Conservation (phyloP, 2,888 invertebrate species). For the Drosophila borealis region DNA sequence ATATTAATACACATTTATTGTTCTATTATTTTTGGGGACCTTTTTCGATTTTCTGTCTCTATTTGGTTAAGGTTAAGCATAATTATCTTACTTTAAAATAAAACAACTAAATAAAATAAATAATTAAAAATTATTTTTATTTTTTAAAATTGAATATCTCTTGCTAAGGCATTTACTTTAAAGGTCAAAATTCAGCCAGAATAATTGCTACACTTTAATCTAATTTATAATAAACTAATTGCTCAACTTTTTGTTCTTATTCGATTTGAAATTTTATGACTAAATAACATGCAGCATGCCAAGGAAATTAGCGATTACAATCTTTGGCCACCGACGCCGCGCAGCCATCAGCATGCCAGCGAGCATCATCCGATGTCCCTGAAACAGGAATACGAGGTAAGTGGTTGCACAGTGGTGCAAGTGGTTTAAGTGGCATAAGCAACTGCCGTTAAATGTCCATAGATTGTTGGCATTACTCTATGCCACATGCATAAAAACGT, state of each 20-base stretch:
- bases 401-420: slow-evolving; percentile 29
- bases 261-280: not conserved
- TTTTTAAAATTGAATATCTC: too few species aligned
- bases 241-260: not conserved
- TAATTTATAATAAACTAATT: slow-evolving; percentile 12
- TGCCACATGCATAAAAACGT: slow-evolving; percentile 37
- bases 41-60: too few species aligned
- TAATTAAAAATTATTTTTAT: too few species aligned
- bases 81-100: too few species aligned
- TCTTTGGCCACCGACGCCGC: slow-evolving; percentile 84
- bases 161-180: too few species aligned
- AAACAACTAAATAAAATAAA: too few species aligned
- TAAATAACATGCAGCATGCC: slow-evolving; percentile 78
- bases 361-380: slow-evolving; percentile 83
- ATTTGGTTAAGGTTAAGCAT: too few species aligned
- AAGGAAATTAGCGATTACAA: slow-evolving; percentile 85
- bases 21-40: too few species aligned
- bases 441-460: slow-evolving; percentile 58
- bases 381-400: slow-evolving; percentile 85
- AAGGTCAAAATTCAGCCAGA: too few species aligned
- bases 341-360: slow-evolving; percentile 82
- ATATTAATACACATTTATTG: too few species aligned
- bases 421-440: slow-evolving; percentile 12
- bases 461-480: slow-evolving; percentile 53
- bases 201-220: not conserved